These are phyloP conservation scores for Halocynthia aurantium DNA, from an alignment of 23 tunicate species.

Conservation along the genomic window DNA sequence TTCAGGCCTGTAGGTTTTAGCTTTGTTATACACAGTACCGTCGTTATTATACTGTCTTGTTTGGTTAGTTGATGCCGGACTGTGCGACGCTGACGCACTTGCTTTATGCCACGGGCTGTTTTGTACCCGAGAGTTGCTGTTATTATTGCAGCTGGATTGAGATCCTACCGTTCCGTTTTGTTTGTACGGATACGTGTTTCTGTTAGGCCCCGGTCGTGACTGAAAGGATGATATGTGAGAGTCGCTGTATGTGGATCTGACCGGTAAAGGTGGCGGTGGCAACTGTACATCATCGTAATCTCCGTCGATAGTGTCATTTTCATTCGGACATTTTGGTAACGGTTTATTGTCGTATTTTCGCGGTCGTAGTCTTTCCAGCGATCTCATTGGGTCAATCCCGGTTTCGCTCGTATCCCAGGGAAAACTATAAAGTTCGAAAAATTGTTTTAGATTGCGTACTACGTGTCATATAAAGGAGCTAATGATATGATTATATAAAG, in stretches of 20 bases:
- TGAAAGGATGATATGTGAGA: too few species aligned
- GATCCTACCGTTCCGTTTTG: not conserved
- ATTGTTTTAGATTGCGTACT: not conserved
- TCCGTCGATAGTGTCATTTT: not conserved
- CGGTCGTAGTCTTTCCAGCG: not conserved
- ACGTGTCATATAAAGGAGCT: not conserved
- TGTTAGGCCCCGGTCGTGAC: not conserved
- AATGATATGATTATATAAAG: not conserved
- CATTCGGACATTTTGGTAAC: not conserved
- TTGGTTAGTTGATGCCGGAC: not conserved
- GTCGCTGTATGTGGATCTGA: not conserved
- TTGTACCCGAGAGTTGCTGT: not conserved
- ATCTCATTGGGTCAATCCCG: slow-evolving; percentile 28
- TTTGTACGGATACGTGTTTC: not conserved
- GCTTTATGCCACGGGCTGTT: not conserved
- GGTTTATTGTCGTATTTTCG: not conserved
- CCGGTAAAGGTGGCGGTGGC: slow-evolving; percentile 6
- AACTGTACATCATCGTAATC: not conserved
- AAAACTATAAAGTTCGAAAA: slow-evolving; percentile 28
- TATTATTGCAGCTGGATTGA: not conserved
- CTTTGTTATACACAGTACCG: not conserved
- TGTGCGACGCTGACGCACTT: not conserved
- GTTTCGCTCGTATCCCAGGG: slow-evolving; percentile 85
- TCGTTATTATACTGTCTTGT: not conserved
- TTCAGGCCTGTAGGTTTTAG: not conserved